A percentile compares a stretch with the other conserved stretches of the same genome.
Evolutionary conservation across 2,888 invertebrate genomes (phyloP).

Genomic region (Crepidodera aurea): DNA sequence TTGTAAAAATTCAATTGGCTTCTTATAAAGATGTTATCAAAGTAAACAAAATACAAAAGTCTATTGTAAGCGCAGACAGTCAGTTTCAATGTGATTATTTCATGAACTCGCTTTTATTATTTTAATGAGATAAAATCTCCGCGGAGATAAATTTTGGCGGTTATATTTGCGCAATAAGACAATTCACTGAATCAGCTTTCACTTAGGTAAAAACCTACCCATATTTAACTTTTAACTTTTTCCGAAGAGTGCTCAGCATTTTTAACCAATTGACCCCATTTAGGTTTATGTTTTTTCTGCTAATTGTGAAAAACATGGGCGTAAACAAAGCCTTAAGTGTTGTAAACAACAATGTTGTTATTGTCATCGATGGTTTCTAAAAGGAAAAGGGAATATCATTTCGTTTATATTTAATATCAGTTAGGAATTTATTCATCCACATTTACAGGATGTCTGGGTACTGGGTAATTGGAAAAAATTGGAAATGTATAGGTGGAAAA

Average conservation of each 20-base stretch:
- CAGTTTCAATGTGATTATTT: conserved; percentile 15
- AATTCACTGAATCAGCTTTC: conserved; percentile 16
- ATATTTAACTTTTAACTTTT: conserved; percentile 15
- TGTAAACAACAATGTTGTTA: too few relatives aligned
- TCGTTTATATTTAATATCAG: too few relatives aligned
- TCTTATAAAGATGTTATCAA: conserved; percentile 13
- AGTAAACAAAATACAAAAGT: conserved; percentile 12
- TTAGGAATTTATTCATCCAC: too few relatives aligned
- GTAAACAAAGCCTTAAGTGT: not conserved
- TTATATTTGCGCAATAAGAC: conserved; percentile 21
- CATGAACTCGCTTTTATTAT: conserved; percentile 22
- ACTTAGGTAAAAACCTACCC: conserved; percentile 13
- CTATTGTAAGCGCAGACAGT: conserved; percentile 14
- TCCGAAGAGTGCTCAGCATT: not conserved
- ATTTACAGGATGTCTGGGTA: too few relatives aligned
- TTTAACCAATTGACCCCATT: conserved; percentile 3
- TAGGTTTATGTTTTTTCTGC: not conserved
- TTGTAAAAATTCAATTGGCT: not conserved
- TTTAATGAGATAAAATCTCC: conserved; percentile 17
- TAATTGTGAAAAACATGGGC: conserved; percentile 4
- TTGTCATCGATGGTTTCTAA: too few relatives aligned
- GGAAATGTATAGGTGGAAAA: too few relatives aligned
- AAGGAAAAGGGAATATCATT: too few relatives aligned
- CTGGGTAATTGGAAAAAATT: too few relatives aligned
- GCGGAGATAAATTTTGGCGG: conserved; percentile 15